A percentile compares a stretch with the other conserved stretches of the same genome.
Conservation (phyloP, 1,140 invertebrate genomes). For the Teleopsis dalmanni region DNA sequence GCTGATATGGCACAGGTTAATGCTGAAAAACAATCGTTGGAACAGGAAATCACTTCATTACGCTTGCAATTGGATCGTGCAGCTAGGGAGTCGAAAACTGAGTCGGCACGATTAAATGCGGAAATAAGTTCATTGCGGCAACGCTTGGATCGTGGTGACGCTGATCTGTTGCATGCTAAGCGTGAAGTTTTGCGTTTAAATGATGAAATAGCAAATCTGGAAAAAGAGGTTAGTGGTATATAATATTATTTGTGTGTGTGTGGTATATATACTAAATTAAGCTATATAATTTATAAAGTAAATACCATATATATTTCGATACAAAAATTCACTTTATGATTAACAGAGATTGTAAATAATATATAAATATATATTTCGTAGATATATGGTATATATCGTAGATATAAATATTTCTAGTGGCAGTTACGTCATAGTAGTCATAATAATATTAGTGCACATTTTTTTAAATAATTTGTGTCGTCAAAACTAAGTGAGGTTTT, state of each 20-base stretch:
- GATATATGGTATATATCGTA: too few species aligned
- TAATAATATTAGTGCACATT: too few species aligned
- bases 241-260: too few species aligned
- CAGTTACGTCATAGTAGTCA: too few species aligned
- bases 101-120: slow-evolving; percentile 61
- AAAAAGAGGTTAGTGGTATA: slow-evolving; percentile 65
- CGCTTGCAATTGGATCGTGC: slow-evolving; percentile 57
- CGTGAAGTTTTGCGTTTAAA: slow-evolving; percentile 65
- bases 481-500: too few species aligned
- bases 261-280: neutral
- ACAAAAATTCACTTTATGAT: too few species aligned
- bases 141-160: slow-evolving; percentile 67
- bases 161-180: slow-evolving; percentile 65
- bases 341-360: too few species aligned
- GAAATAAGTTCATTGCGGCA: slow-evolving; percentile 71
- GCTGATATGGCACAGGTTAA: slow-evolving; percentile 63
- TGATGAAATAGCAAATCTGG: slow-evolving; percentile 65
- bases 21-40: slow-evolving; percentile 65
- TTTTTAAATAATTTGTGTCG: too few species aligned
- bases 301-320: neutral
- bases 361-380: too few species aligned
- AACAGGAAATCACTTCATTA: slow-evolving; percentile 63
- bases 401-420: too few species aligned
- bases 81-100: slow-evolving; percentile 64
- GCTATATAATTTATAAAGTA: too few species aligned